These are phyloP conservation scores for Babylonia areolata DNA, from an alignment of 1,140 invertebrate genomes.

Conservation along the genomic window DNA sequence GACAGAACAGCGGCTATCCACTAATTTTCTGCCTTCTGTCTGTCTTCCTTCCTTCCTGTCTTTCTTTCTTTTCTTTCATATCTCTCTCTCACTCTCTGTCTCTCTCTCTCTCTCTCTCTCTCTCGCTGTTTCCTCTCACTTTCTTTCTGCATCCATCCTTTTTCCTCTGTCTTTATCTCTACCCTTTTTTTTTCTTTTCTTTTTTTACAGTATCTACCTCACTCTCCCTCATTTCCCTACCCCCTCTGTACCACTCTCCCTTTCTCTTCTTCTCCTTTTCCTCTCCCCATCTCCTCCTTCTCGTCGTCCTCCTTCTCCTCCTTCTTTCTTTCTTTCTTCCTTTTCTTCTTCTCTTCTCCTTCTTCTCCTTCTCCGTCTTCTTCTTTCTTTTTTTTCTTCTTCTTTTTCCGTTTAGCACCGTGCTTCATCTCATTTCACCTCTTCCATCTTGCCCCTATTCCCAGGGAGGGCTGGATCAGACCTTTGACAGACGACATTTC, in stretches of 20 bases:
- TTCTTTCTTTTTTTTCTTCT: too few relatives aligned
- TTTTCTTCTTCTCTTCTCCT: neutral
- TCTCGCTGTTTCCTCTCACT: neutral
- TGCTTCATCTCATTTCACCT: neutral
- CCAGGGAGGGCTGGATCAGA: too few relatives aligned
- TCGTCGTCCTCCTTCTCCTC: neutral
- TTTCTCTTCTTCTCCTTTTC: neutral
- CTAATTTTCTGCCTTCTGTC: too few relatives aligned
- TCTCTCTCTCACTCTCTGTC: neutral
- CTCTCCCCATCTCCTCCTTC: neutral
- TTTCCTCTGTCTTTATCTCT: neutral
- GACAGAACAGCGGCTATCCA: too few relatives aligned
- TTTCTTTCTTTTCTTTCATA: neutral
- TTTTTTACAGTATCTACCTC: neutral
- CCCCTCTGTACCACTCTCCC: neutral
- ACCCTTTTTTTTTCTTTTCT: neutral
- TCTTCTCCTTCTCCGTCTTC: neutral
- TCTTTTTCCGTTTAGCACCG: neutral
- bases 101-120: constrained; percentile 10
- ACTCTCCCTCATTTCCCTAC: neutral
- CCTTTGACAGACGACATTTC: too few relatives aligned
- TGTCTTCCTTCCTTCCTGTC: too few relatives aligned
- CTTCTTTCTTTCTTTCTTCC: neutral
- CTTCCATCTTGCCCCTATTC: too few relatives aligned
- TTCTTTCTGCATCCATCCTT: too few relatives aligned